Percentiles rank a stretch among this genome's conserved stretches.
phyloP scores from a whole-genome alignment of 1,140 invertebrate species.

The Grapholita molesta region DNA sequence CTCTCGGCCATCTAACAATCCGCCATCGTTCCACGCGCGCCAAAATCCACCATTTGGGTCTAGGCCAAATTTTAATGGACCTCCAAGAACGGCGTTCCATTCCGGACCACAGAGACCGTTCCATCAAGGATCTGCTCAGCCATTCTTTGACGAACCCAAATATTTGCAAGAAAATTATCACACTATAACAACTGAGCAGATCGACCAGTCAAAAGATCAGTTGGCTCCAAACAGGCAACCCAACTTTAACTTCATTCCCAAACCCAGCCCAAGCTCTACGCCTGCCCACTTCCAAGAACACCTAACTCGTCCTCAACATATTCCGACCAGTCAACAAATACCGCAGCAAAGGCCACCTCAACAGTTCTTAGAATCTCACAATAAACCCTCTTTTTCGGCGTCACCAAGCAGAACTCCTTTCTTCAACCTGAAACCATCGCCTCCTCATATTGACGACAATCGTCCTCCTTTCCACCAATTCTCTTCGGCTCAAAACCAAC shows the following conservation, averaged over 20 bases:
- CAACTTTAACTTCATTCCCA: constrained; percentile 50
- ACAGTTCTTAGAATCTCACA: constrained; percentile 59
- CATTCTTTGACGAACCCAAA: constrained; percentile 73
- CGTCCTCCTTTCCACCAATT: constrained; percentile 60
- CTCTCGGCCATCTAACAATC: constrained; percentile 44
- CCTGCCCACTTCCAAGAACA: constrained; percentile 54
- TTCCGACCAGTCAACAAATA: constrained; percentile 57
- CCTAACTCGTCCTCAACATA: constrained; percentile 48
- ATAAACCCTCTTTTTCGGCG: constrained; percentile 45
- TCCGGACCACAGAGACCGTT: constrained; percentile 70
- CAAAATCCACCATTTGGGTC: constrained; percentile 49
- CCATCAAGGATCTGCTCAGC: constrained; percentile 54
- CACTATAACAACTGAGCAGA: constrained; percentile 74
- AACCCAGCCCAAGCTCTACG: constrained; percentile 53
- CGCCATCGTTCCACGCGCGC: constrained; percentile 49
- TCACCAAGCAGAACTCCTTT: constrained; percentile 57
- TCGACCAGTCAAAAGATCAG: constrained; percentile 65
- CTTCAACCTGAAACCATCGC: constrained; percentile 75
- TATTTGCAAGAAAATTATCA: constrained; percentile 78
- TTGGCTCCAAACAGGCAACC: constrained; percentile 47
- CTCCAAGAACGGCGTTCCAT: constrained; percentile 57
- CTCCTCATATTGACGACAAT: constrained; percentile 67
- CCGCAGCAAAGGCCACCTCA: constrained; percentile 60
- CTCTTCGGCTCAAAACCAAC: constrained; percentile 47
- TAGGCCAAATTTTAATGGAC: constrained; percentile 54